Evolutionary conservation across 2,888 invertebrate genomes (phyloP), one percentile per base, ranked within the genome.

Genomic region (Drosophila kuntzei): DNA sequence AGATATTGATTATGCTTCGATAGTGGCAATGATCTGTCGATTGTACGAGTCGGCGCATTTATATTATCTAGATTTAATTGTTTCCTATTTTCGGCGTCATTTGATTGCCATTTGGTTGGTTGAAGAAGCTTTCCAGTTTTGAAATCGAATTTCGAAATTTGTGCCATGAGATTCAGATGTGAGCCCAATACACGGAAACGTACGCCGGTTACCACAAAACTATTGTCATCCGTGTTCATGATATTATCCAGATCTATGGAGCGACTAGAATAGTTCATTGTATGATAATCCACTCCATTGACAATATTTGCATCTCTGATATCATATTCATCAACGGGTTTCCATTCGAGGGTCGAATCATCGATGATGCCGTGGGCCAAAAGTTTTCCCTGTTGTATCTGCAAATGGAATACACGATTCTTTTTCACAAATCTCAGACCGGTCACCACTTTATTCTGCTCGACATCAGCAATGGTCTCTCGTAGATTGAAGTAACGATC

Each of bases 401-500:
- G 97, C n/a, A 98, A 92, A 90, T 97, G 96, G 81, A 98, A 95
- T 18, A 98, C 94, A 58, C 95, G 94, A 63, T 96, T 95, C 14
- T 93, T 91, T 91, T 97, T 97, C 3, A 94, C 93, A 64, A 97
- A 94, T 44, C 95, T 94, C n/a, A 97, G 87, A 0, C 97, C 97
- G 0, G 96, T 97, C 9, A 97, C 94, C 1, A 97, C 95, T 91
- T 93, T 95, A 92, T 95, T 95, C 71, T 94, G 93, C n/a, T 92
- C 92, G 62, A 94, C 92, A 90, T 95, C 94, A 0, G 95, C 92
- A 0, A 94, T 91, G 6, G 93, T 91, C 75, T 95, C 94, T 76
- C 95, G 93, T 63, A 98, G 93, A 90, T 96, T 97, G 92, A 97
- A 95, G 93, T 95, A 97, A 69, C 97, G 94, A 91, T 97, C 96